Percentiles rank a stretch among this genome's conserved stretches.
phyloP scores from a whole-genome alignment of 2,797 vertebrate genomes.

The Gambusia yucatana region DNA sequence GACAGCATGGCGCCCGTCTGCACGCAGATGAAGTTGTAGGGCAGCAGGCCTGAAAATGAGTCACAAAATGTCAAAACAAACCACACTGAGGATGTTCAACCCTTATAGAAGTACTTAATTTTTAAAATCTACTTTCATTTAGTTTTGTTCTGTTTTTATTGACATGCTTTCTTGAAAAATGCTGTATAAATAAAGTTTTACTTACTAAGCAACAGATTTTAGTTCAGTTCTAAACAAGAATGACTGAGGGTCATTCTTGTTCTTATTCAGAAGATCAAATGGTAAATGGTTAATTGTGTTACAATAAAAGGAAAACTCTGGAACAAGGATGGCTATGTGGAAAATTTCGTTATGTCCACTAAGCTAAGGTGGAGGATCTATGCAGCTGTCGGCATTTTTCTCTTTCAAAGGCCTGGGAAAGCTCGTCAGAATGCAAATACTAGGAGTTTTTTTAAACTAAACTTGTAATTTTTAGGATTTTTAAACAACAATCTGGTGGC shows the following conservation, averaged over 20 bases:
- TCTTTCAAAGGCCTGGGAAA: background rate
- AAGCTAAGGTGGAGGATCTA: background rate
- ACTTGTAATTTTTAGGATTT: background rate
- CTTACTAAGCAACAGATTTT: background rate
- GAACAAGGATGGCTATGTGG: background rate
- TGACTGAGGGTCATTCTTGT: background rate
- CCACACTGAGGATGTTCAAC: background rate
- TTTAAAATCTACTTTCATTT: background rate
- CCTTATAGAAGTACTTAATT: background rate
- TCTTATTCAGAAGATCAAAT: background rate
- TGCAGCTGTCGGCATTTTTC: background rate
- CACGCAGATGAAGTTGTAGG: conserved; percentile 98
- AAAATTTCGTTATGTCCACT: background rate
- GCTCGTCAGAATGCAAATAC: background rate
- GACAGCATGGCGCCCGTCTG: conserved; percentile 95
- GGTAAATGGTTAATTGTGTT: background rate
- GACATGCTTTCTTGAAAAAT: background rate
- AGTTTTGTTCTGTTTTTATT: background rate
- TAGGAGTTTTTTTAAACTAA: background rate
- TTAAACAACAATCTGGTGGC: background rate
- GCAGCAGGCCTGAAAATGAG: conserved; percentile 86
- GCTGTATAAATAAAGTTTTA: background rate
- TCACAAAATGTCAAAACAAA: background rate
- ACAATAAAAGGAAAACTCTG: background rate
- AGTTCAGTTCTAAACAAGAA: background rate